Conservation (phyloP, 2,113 vertebrate genomes). For the Bubo bubo region DNA sequence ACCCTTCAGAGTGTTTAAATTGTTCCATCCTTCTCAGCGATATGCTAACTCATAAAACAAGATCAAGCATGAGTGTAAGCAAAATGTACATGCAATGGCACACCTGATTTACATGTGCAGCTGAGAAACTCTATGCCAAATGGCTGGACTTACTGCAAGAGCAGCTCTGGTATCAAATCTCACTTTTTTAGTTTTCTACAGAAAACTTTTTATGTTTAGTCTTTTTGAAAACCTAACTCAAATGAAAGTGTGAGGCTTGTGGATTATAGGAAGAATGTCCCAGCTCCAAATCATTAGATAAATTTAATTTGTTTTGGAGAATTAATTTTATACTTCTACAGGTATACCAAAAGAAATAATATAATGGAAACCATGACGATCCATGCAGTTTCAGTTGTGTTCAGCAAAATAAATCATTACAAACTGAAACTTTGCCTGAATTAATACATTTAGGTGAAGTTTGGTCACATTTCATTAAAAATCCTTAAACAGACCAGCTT, state of each 20-base stretch:
- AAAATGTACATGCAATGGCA: neutral
- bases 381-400: neutral
- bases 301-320: neutral
- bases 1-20: neutral
- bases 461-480: neutral
- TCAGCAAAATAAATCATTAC: neutral
- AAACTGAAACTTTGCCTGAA: neutral
- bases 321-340: neutral
- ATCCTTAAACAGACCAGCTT: neutral
- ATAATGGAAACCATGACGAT: accelerated
- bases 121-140: neutral
- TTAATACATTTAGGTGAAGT: neutral
- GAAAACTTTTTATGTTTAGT: neutral
- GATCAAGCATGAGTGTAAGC: neutral
- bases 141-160: neutral
- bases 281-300: neutral
- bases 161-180: neutral
- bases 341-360: neutral
- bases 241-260: neutral
- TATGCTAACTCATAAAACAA: neutral
- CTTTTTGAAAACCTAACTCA: neutral
- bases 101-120: neutral
- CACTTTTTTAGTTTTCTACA: neutral
- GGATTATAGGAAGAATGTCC: neutral
- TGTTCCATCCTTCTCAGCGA: neutral